phyloP scores from a whole-genome alignment of 2,113 vertebrate genomes.

The Isichthys henryi region DNA sequence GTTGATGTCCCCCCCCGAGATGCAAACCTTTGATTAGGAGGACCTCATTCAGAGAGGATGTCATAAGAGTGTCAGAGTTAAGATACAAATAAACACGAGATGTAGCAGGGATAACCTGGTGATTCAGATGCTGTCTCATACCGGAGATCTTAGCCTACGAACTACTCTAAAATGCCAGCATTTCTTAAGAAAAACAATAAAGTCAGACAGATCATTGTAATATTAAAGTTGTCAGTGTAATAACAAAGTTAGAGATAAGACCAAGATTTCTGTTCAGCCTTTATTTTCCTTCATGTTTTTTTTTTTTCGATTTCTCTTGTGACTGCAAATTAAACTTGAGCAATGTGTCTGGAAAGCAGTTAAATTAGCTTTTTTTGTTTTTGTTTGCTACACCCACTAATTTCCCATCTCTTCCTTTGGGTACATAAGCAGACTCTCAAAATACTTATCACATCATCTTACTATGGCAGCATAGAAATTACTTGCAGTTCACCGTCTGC shows the following conservation, averaged over 20 bases:
- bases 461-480: constrained; percentile 74
- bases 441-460: constrained; percentile 77
- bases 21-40: neutral
- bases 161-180: neutral
- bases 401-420: constrained; percentile 66
- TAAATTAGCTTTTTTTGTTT: constrained; percentile 32
- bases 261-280: constrained; percentile 21
- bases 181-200: neutral
- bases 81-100: neutral
- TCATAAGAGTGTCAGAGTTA: neutral
- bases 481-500: constrained; percentile 75
- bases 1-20: neutral
- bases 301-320: neutral
- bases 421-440: constrained; percentile 61
- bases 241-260: neutral
- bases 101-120: neutral
- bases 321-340: neutral
- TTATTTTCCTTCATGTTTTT: neutral
- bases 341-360: constrained; percentile 2
- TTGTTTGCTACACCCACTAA: constrained; percentile 59
- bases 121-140: neutral
- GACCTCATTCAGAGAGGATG: neutral
- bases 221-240: neutral
- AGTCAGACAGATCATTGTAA: neutral
- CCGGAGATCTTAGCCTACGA: neutral